These are phyloP conservation scores for Gymnothorax javanicus DNA, from an alignment of 2,797 vertebrate genomes.

Conservation along the genomic window DNA sequence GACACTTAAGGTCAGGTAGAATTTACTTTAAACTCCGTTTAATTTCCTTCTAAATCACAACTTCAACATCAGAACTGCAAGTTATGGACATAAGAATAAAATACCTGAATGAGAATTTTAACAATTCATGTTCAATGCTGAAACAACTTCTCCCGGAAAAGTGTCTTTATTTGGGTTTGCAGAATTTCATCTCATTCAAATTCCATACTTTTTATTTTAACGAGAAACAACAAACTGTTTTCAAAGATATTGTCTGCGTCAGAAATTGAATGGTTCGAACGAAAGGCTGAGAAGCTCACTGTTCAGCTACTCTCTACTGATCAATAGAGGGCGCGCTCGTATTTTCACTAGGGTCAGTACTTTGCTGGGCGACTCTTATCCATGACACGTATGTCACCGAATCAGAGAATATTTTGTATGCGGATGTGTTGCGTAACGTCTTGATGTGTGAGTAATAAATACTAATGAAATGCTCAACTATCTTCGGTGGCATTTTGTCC, in stretches of 20 bases:
- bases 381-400: conserved; percentile 20
- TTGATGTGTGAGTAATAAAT: conserved; percentile 27
- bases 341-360: neutral
- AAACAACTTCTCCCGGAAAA: neutral
- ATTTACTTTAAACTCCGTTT: neutral
- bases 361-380: neutral
- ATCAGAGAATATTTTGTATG: neutral
- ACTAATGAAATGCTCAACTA: neutral
- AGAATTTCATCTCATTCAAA: too few relatives aligned
- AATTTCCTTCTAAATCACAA: neutral
- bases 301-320: neutral
- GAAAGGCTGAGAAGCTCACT: neutral
- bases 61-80: neutral
- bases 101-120: neutral
- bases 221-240: too few relatives aligned
- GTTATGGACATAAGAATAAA: neutral
- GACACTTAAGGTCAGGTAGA: too few relatives aligned
- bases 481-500: neutral
- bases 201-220: too few relatives aligned
- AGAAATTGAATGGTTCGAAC: too few relatives aligned
- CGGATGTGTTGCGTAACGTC: conserved; percentile 23
- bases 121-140: neutral
- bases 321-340: conserved; percentile 24
- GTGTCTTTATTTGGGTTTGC: too few relatives aligned
- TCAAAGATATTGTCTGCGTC: too few relatives aligned